Base-by-base conservation (phyloP, 1,140 invertebrate species). In the Lithobius niger region DNA sequence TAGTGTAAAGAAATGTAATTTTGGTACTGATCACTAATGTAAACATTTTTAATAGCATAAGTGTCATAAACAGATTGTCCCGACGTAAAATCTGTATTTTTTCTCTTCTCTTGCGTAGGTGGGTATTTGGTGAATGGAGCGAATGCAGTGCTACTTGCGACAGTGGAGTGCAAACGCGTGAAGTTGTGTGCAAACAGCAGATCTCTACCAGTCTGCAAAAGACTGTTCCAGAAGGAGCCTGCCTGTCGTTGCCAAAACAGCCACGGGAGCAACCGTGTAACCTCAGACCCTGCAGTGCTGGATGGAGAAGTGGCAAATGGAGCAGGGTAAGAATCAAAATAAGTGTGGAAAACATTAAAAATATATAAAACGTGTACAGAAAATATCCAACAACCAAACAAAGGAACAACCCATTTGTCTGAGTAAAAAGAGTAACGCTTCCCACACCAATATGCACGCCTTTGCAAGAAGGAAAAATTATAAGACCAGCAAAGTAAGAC, bases 101-200 rank as follows among this genome's bases (percentile, higher is more conserved):
- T 19, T 55, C 3, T 6, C 47, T 22, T 18, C 18, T 53, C 24
- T 57, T 25, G 50, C 44, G 31, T 58, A 77, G 76, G 59, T 79
- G 77, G 77, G 61, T 70, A 27, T 65, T 69, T 25, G 67, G 65
- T 3, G 69, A 73, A 53, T 79, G 77, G 77, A 70, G 67, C 47
- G 71, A 79, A 59, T 85, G 83, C 64, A 83, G 80, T 36, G 77
- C 77, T 16, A 77, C 76, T 31, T 86, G 83, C 67, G 83, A 82
- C 10, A 72, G 74, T 58, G 83, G 82, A 59, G 71, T 72, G n/a
- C 72, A 76, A 60, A 76, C 72, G 0, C 68, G 80, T 50, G 67
- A 72, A 45, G 60, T 77, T 45, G 66, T 71, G 54, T 78, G 76
- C 57, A 67, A 76, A 45, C 72, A 75, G 50, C 69, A 76, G 53